Conservation (phyloP, 1,140 invertebrate genomes). For the Neodiprion pinetum region DNA sequence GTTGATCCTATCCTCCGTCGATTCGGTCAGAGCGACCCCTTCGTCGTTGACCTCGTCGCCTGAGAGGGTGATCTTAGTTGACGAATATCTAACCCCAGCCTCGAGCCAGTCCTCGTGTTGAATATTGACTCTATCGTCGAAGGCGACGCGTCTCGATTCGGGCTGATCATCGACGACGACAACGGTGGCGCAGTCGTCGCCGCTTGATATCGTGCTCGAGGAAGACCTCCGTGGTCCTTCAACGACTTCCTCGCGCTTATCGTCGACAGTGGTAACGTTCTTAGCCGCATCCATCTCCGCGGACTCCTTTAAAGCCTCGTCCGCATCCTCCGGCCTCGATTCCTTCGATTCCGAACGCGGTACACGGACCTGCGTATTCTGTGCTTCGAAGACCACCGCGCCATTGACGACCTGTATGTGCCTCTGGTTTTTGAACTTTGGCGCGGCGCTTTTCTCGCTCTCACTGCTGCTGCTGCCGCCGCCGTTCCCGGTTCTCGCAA, state of each 20-base stretch:
- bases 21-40: constrained; percentile 24
- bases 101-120: constrained; percentile 58
- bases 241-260: constrained; percentile 25
- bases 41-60: constrained; percentile 36
- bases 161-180: constrained; percentile 49
- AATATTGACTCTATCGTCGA: constrained; percentile 51
- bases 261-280: constrained; percentile 13
- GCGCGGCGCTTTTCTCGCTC: not conserved
- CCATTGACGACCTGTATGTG: not conserved
- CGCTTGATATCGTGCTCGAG: constrained; percentile 24
- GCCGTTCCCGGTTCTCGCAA: not conserved
- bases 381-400: not conserved
- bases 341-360: not conserved
- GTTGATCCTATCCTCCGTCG: not conserved
- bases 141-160: constrained; percentile 35
- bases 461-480: not conserved
- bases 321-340: not conserved
- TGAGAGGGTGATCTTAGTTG: constrained; percentile 55
- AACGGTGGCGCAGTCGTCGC: constrained; percentile 48
- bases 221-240: not conserved
- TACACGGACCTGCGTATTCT: not conserved
- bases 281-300: constrained; percentile 18
- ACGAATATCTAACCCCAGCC: constrained; percentile 56
- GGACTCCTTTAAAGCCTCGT: not conserved
- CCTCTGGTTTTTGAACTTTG: constrained; percentile 12